Evolutionary conservation across 2,888 invertebrate species (phyloP), one percentile per base, ranked within the genome.

Genomic region (Perdita meconis): DNA sequence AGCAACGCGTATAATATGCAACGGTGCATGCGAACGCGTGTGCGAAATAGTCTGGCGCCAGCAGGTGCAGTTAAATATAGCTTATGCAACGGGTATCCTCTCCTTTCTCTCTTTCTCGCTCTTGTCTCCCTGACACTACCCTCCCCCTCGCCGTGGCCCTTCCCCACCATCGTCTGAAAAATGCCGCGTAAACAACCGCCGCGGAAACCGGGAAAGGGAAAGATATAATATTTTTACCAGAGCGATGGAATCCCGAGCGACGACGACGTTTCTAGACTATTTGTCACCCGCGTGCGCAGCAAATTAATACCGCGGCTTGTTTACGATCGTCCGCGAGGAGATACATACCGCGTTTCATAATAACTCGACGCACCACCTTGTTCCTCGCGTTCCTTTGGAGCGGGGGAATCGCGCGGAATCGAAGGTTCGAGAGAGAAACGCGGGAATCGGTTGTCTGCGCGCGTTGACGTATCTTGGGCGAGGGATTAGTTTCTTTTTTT

Each of bases 11-110:
- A 42, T 57, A 44, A 69, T 66, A 40, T 67, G 67, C 60, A 38
- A 56, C 24, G 55, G 72, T 68, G 63, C 53, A 60, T 56, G 73
- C 50, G 78, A 59, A 60, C 40, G 71, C 71, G 68, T 71, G 47
- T 72, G 66, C 75, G 81, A 68, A 30, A 72, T 83, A 82, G 84
- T 84, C 80, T 84, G 85, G 84, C 84, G 85, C 84, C 85, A 84
- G 84, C 84, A 84, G 84, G 84, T 84, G 84, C 74, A 78, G 84
- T 78, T 84, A 84, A 80, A 84, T 84, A 82, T 84, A 85, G 76
- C 78, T 78, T 80, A 66, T 78, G 80, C 76, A 84, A 81, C 80
- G 83, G 74, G 83, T 67, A 83, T 83, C 61, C 72, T 40, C 38
- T 47, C 50, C 44, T 19, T 50, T 70, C 50, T 34, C 36, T 69